Evolutionary conservation across 2,888 invertebrate species (phyloP), one percentile per base, ranked within the genome.

Genomic region (Pegoplata infirma): DNA sequence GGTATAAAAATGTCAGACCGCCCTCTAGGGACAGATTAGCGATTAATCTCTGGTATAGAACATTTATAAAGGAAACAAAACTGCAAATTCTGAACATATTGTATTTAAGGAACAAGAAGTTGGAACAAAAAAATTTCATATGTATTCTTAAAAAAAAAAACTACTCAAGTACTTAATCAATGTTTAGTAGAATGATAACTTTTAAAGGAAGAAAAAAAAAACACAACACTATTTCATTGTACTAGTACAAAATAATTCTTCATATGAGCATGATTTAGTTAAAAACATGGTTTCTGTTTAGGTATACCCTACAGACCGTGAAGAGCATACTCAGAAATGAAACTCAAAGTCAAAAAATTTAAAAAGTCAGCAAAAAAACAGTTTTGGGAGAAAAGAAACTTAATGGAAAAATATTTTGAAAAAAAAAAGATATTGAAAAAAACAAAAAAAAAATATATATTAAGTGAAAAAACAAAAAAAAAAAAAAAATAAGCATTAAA

Each of bases 21-120:
- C 87, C 87, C 87, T 87, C 86, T 82, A 85, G 87, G 87, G 87
- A 87, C 87, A 87, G 87, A 87, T 87, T 87, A 86, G 85, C 87
- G 85, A 87, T 87, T 87, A 87, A 87, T 87, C 87, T 87, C 84
- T 81, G 82, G 71, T 66, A 78, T 63, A 72, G 64, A 79, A 66
- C 66, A 61, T 76, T 76, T 73, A 56, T 63, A 46, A 61, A 68
- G 21, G 55, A 76, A 73, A 73, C 47, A 23, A 53, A 61, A 74
- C 49, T 74, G 28, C 17, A 66, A 51, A 63, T 63, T 51, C 32
- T 63, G n/a, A 28, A 61, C 19, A 44, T 55, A 66, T 69, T 69
- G 53, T 71, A n/a, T 66, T 79, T 59, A 36, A 40, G 59, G 46
- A 76, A 76, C 46, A 71, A 46, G 16, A 53, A 40, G 36, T 40